A percentile compares a stretch with the other conserved stretches of the same genome.
Evolutionary conservation across 2,113 vertebrate genomes (phyloP).

Genomic region (Daphoenositta chrysoptera): DNA sequence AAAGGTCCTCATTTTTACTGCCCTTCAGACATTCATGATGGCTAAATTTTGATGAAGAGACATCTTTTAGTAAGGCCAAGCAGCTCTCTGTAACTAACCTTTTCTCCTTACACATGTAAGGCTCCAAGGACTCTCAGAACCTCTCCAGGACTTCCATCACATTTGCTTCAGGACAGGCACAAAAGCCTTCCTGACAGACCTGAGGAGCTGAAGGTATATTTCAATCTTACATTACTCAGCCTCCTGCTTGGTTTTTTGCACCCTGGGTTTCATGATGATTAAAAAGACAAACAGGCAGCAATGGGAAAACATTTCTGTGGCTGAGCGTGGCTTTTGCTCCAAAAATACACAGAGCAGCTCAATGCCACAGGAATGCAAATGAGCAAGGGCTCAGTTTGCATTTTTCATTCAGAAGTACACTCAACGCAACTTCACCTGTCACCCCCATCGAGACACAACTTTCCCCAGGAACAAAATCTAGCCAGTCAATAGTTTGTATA

Average conservation of each 20-base stretch:
- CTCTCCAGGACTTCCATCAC: not conserved
- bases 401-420: not conserved
- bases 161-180: not conserved
- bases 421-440: not conserved
- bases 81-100: not conserved
- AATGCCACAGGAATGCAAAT: not conserved
- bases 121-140: not conserved
- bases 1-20: not conserved
- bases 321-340: conserved; percentile 10
- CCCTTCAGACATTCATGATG: not conserved
- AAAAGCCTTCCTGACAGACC: not conserved
- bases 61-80: not conserved
- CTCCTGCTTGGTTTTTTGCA: not conserved
- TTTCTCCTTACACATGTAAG: not conserved
- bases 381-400: not conserved
- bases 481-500: fast-evolving
- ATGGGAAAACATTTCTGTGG: not conserved
- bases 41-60: not conserved
- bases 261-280: not conserved
- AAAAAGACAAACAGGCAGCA: not conserved
- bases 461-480: not conserved
- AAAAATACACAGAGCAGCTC: not conserved
- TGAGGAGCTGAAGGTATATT: not conserved
- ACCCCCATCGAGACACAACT: not conserved
- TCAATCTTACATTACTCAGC: not conserved